A percentile compares a stretch with the other conserved stretches of the same genome.
Conservation (phyloP, 2,797 vertebrate genomes). For the Lophotriccus pileatus region DNA sequence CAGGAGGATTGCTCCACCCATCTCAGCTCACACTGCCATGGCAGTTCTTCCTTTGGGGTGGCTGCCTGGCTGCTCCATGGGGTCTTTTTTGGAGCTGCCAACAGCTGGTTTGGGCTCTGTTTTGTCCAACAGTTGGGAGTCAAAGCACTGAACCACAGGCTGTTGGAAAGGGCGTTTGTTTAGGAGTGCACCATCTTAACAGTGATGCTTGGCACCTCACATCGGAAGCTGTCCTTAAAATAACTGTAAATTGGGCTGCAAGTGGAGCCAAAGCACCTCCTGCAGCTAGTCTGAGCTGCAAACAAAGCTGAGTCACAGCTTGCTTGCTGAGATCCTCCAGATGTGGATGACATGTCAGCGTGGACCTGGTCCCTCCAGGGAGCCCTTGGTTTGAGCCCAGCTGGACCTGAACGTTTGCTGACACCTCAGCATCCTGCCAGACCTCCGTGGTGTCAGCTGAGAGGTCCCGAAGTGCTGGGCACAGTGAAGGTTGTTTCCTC, state of each 20-base stretch:
- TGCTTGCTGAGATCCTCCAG: neutral
- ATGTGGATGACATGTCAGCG: neutral
- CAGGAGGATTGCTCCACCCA: conserved; percentile 27
- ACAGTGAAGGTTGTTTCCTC: neutral
- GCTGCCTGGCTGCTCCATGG: neutral
- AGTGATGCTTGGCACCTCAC: neutral
- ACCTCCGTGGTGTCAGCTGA: neutral
- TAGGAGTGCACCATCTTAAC: neutral
- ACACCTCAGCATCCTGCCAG: neutral
- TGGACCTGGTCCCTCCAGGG: rapidly evolving
- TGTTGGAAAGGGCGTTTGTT: neutral
- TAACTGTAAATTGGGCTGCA: neutral
- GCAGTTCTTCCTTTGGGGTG: neutral
- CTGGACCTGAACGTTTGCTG: rapidly evolving
- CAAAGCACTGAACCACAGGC: neutral
- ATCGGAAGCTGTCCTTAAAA: neutral
- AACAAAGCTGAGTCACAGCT: neutral
- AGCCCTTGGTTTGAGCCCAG: neutral
- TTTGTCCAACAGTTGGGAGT: rapidly evolving
- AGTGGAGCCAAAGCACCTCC: neutral
- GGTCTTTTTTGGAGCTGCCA: neutral
- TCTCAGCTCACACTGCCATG: conserved; percentile 20
- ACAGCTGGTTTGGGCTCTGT: neutral
- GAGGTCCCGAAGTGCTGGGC: no score
- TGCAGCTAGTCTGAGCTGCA: neutral